Conservation (phyloP, 2,888 invertebrate species). For the Orchesella flavescens region DNA sequence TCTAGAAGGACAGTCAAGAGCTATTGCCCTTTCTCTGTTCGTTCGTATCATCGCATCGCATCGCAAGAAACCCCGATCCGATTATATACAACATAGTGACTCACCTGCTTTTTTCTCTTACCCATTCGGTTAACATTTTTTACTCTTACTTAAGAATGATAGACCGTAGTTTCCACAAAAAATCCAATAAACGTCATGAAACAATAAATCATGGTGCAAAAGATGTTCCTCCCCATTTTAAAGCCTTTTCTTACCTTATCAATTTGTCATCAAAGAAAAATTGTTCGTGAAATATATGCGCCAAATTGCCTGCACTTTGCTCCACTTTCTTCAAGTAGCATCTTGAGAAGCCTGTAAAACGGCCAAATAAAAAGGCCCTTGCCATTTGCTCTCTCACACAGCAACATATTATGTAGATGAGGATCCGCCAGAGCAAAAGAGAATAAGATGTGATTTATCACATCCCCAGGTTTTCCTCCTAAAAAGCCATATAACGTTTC, state of each 20-base stretch:
- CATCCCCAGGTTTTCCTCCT: not conserved
- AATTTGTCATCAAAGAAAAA: slow-evolving; percentile 19
- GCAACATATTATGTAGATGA: not conserved
- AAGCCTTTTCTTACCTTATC: slow-evolving; percentile 5
- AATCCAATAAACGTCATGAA: slow-evolving; percentile 45
- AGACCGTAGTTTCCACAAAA: slow-evolving; percentile 10
- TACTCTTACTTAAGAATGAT: not conserved
- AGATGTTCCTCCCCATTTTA: not conserved
- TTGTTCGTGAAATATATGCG: no score
- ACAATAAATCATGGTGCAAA: slow-evolving; percentile 18
- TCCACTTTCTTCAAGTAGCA: slow-evolving; percentile 8
- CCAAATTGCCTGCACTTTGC: not conserved
- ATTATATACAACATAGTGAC: no score
- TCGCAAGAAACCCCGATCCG: no score
- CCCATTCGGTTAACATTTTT: no score
- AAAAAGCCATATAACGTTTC: no score
- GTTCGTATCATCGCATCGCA: no score
- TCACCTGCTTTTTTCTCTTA: no score
- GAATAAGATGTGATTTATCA: not conserved
- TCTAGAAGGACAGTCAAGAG: no score
- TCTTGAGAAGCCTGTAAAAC: not conserved
- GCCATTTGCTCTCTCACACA: no score
- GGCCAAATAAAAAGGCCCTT: no score
- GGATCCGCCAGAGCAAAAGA: no score
- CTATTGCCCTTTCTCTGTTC: no score